phyloP scores from a whole-genome alignment of 1,140 invertebrate species.

The Drosophila jambulina region DNA sequence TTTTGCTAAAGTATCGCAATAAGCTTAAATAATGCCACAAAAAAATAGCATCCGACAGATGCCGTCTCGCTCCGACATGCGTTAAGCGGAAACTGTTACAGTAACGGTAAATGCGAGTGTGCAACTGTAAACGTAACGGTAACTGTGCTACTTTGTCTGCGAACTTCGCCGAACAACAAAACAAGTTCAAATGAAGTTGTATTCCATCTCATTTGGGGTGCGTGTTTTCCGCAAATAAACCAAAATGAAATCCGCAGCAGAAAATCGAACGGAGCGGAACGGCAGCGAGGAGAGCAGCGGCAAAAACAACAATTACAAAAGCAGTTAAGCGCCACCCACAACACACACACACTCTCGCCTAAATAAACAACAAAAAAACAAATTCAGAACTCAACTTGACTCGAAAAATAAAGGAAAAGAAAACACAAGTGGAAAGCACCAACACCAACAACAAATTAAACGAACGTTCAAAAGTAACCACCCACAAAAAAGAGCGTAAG shows the following conservation, averaged over 20 bases:
- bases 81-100: conserved; percentile 14
- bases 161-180: conserved; percentile 18
- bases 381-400: conserved; percentile 3
- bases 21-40: conserved; percentile 31
- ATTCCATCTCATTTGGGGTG: conserved; percentile 31
- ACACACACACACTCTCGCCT: conserved; percentile 11
- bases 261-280: conserved; percentile 32
- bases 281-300: background rate
- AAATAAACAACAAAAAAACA: conserved; percentile 3
- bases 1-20: conserved; percentile 5
- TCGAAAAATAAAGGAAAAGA: conserved; percentile 20
- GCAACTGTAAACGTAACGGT: conserved; percentile 28
- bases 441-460: conserved; percentile 24
- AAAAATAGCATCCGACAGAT: background rate
- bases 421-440: conserved; percentile 35
- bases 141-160: conserved; percentile 32
- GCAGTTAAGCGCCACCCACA: conserved; percentile 67
- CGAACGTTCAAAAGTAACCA: conserved; percentile 39
- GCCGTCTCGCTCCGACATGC: conserved; percentile 29
- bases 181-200: conserved; percentile 33
- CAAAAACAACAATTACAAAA: conserved; percentile 23
- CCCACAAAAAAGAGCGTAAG: conserved; percentile 47
- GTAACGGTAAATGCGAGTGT: conserved; percentile 26
- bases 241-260: conserved; percentile 56
- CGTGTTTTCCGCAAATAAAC: conserved; percentile 55